Base-by-base conservation (phyloP, 2,888 invertebrate species). In the Hipparchia sbordonii region DNA sequence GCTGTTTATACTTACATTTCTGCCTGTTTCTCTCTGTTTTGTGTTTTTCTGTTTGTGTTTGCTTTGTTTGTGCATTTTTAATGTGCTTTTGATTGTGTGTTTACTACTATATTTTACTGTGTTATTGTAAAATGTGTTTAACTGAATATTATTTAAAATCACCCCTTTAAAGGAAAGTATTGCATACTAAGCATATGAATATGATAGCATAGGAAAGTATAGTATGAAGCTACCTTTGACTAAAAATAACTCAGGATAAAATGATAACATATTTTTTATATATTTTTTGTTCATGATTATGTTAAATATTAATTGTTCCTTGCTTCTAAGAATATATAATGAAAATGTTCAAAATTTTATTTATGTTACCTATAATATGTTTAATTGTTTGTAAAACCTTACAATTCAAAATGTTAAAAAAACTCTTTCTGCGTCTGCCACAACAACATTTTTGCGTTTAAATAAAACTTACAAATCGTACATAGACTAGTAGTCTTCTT, bases 1-100 rank as follows among this genome's bases (percentile, higher is more conserved):
- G 66, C 74, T 75, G 70, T 74, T 66, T 74, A 52, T 75, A 71
- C 23, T 23, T 73, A 61, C 63, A 23, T 77, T 72, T 72, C 46
- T 78, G 73, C 71, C 39, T 59, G 10, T 9, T 59, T 59, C 10
- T 60, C n/a, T 46, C 12, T 60, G 77, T 72, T 73, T 51, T 78
- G 73, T 72, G 23, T 71, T 70, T 70, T 57, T 75, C 45, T 76
- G 63, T 69, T 75, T 67, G 66, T 71, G 67, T 69, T 7, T 71
- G 73, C 71, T 73, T 51, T 76, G 46, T 76, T 57, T 67, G 56
- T 65, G 60, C 45, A 12, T 61, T 46, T 6, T 45, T 67, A 12
- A 39, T 52, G 13, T 69, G 39, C 12, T 70, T 70, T 63, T 52
- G 48, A 13, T 61, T 54, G 46, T 65, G 13, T 60, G 13, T 48